These are phyloP conservation scores for Clarias gariepinus DNA, from an alignment of 2,113 vertebrate genomes.

Conservation along the genomic window DNA sequence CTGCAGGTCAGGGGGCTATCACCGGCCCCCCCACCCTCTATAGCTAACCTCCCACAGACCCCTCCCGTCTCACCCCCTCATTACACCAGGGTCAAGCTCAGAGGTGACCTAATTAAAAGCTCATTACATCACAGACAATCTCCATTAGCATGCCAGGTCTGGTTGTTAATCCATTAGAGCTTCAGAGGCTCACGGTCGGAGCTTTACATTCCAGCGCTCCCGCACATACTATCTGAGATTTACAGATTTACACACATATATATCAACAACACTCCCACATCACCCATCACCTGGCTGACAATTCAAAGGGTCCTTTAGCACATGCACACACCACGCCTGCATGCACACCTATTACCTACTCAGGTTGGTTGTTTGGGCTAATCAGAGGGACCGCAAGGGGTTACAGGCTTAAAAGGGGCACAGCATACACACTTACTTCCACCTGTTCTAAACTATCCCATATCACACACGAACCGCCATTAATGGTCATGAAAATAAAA, in stretches of 20 bases:
- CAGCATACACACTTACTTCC: conserved; percentile 2
- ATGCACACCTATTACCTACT: conserved; percentile 31
- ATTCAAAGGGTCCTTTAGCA: conserved; percentile 18
- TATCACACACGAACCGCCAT: neutral
- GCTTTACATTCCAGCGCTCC: conserved; percentile 73
- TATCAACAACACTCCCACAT: conserved; percentile 36
- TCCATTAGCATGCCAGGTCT: conserved; percentile 80
- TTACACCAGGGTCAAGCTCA: conserved; percentile 81
- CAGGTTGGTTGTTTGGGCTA: conserved; percentile 8
- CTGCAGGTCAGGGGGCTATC: conserved; percentile 83
- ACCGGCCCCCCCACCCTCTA: conserved; percentile 64
- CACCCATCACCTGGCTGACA: conserved; percentile 27
- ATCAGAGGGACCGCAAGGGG: neutral
- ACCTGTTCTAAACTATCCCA: neutral
- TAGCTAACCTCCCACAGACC: conserved; percentile 41
- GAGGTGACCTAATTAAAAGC: conserved; percentile 83
- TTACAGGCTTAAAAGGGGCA: conserved; percentile 29
- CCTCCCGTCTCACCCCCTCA: conserved; percentile 75
- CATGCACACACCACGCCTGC: conserved; percentile 11
- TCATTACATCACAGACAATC: conserved; percentile 83
- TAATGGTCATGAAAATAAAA: neutral
- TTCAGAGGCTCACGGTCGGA: conserved; percentile 68
- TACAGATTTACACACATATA: conserved; percentile 30
- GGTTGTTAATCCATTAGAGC: conserved; percentile 80
- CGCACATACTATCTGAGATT: conserved; percentile 27